Percentiles rank a stretch among this genome's conserved stretches.
phyloP scores from a whole-genome alignment of 2,888 invertebrate species.

The Erynnis tages region DNA sequence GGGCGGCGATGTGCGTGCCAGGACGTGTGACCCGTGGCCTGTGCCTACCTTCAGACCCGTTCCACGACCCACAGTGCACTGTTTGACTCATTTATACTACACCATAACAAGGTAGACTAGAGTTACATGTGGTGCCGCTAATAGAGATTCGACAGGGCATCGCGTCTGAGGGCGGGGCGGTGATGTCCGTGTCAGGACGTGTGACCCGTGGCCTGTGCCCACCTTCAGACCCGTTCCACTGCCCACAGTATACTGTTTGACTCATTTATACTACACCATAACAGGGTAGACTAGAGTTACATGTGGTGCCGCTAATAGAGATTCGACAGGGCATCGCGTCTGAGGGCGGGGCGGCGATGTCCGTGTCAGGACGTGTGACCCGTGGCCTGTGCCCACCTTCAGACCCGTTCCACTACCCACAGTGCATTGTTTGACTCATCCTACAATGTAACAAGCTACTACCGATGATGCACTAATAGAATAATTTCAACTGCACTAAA shows the following conservation, averaged over 20 bases:
- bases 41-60: conserved; percentile 53
- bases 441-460: no score
- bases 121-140: no score
- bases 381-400: conserved; percentile 68
- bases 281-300: no score
- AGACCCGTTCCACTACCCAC: conserved; percentile 30
- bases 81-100: no score
- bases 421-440: conserved; percentile 37
- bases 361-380: conserved; percentile 74
- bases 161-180: conserved; percentile 69
- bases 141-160: conserved; percentile 32
- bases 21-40: conserved; percentile 71
- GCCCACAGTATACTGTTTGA: conserved; percentile 35
- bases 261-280: no score
- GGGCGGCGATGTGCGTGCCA: conserved; percentile 76
- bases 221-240: conserved; percentile 40
- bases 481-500: no score
- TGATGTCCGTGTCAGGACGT: conserved; percentile 69
- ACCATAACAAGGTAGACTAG: no score
- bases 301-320: conserved; percentile 16
- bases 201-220: conserved; percentile 75
- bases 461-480: no score
- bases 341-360: conserved; percentile 71
- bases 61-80: conserved; percentile 37
- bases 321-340: conserved; percentile 41